Evolutionary conservation across 2,888 invertebrate genomes (phyloP).

Genomic region (Didymodactylos carnosus): DNA sequence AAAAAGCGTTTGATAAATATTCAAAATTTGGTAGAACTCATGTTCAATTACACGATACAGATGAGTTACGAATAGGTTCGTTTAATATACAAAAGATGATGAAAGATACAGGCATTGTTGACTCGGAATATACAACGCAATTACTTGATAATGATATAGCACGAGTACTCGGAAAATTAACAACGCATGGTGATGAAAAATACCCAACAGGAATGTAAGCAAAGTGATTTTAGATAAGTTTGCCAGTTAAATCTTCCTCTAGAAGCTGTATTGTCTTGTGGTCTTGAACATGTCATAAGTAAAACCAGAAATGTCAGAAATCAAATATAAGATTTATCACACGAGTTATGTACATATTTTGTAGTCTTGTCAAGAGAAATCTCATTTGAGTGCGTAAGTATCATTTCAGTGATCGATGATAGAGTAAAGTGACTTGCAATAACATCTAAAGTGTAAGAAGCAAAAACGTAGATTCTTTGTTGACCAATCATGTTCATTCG

Average conservation of each 20-base stretch:
- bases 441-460: too few species aligned
- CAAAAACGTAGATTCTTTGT: background rate
- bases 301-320: too few species aligned
- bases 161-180: constrained; percentile 13
- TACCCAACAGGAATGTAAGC: constrained; percentile 14
- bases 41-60: constrained; percentile 1
- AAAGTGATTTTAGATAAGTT: too few species aligned
- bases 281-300: too few species aligned
- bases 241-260: too few species aligned
- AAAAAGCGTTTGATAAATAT: constrained; percentile 9
- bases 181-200: background rate
- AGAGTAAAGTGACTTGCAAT: too few species aligned
- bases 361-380: too few species aligned
- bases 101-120: constrained; percentile 10
- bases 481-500: background rate
- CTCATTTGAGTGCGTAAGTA: too few species aligned
- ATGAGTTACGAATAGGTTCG: constrained; percentile 1
- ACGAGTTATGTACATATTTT: too few species aligned
- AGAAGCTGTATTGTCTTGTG: too few species aligned
- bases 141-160: constrained; percentile 14
- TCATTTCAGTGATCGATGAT: too few species aligned
- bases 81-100: constrained; percentile 10
- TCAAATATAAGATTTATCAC: too few species aligned
- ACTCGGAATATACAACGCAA: constrained; percentile 7
- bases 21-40: constrained; percentile 14